phyloP scores from a whole-genome alignment of 2,113 vertebrate species.

The Mesocricetus auratus region DNA sequence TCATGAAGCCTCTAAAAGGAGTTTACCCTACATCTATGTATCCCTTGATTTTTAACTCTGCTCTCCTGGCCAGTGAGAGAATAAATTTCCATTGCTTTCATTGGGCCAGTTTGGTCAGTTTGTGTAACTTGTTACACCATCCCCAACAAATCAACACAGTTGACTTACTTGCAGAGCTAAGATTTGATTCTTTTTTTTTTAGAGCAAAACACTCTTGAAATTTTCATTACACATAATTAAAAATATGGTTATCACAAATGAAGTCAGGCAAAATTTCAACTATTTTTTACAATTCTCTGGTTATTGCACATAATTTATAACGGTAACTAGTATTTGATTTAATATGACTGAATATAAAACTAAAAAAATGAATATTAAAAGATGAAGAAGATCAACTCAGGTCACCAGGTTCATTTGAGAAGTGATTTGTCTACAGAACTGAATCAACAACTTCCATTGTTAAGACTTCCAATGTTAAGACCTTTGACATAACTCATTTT shows the following conservation, averaged over 20 bases:
- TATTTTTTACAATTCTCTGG: not conserved
- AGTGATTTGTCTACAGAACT: not conserved
- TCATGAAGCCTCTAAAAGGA: not conserved
- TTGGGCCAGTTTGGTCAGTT: not conserved
- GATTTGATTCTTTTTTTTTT: no score
- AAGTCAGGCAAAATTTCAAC: constrained; percentile 47
- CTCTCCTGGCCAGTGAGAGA: not conserved
- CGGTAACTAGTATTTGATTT: constrained; percentile 57
- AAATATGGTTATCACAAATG: constrained; percentile 42
- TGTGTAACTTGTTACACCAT: not conserved
- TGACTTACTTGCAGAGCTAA: constrained; percentile 49
- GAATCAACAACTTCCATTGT: not conserved
- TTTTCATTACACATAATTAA: constrained; percentile 57
- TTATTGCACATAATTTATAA: constrained; percentile 45
- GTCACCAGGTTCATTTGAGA: no score
- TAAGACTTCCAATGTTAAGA: not conserved
- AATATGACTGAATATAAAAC: constrained; percentile 30
- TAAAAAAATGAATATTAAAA: constrained; percentile 18
- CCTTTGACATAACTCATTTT: not conserved
- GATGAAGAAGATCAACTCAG: not conserved
- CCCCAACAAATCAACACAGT: not conserved
- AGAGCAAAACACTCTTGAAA: constrained; percentile 31
- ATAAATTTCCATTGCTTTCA: constrained; percentile 27
- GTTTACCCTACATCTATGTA: not conserved
- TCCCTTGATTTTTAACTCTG: constrained; percentile 8